A percentile compares a stretch with the other conserved stretches of the same genome.
These are phyloP conservation scores for Caranx melampygus DNA, from an alignment of 2,113 vertebrate genomes.

Conservation along the genomic window DNA sequence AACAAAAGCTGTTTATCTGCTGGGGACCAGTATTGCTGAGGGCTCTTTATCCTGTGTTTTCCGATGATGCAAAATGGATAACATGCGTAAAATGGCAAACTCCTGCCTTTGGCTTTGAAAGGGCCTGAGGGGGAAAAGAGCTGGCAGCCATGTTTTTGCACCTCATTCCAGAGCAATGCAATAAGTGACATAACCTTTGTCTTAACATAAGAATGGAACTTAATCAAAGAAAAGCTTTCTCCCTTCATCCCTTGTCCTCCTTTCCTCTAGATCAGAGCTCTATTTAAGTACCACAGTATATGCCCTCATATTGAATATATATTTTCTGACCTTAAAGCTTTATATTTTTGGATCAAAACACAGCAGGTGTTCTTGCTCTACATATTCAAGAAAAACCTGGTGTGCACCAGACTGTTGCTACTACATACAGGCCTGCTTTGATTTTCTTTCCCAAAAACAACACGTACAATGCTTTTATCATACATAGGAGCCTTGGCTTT, in stretches of 20 bases:
- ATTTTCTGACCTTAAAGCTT: constrained; percentile 20
- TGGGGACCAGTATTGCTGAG: neutral
- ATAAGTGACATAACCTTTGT: constrained; percentile 66
- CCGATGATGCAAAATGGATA: constrained; percentile 53
- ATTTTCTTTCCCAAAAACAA: neutral
- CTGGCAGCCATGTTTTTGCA: constrained; percentile 74
- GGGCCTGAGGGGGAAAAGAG: constrained; percentile 38
- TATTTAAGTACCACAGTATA: neutral
- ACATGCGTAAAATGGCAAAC: constrained; percentile 52
- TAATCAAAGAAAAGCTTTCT: constrained; percentile 42
- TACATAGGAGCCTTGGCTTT: constrained; percentile 5
- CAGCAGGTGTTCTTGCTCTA: constrained; percentile 51
- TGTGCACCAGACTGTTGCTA: neutral
- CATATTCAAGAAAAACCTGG: constrained; percentile 21
- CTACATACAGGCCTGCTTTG: constrained; percentile 19
- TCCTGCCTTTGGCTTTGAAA: constrained; percentile 42
- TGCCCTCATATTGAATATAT: constrained; percentile 40
- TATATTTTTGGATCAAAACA: constrained; percentile 27
- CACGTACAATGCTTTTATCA: constrained; percentile 6
- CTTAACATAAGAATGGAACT: constrained; percentile 40
- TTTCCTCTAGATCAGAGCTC: constrained; percentile 27
- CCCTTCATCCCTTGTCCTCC: constrained; percentile 28
- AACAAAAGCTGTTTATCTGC: constrained; percentile 41
- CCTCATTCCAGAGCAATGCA: constrained; percentile 76
- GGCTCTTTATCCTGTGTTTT: constrained; percentile 40